Evolutionary conservation across 2,113 vertebrate genomes (phyloP), one percentile per base, ranked within the genome.

Genomic region (Cavia porcellus): DNA sequence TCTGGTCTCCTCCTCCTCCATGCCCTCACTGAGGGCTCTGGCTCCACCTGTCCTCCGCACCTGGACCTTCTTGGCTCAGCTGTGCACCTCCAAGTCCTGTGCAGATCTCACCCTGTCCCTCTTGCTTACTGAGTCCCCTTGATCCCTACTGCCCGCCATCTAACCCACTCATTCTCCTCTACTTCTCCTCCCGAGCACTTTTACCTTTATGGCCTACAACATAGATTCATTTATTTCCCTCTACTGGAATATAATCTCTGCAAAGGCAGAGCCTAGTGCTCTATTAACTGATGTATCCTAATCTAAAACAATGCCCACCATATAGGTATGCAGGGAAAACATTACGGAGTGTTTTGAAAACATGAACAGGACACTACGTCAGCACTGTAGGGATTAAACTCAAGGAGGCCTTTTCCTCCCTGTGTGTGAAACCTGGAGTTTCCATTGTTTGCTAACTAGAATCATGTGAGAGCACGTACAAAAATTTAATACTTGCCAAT

Each of bases 401-500:
- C 35, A 57, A 77, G 25, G 52, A 17, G 24, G 11, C 4, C 45
- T 25, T 55, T 57, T 72, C 38, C 10, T 6, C 4, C 2, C 61
- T 66, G 11, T 19, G 24, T 15, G 25, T 85, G 2, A 52, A 72
- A 86, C 42, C 9, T 50, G 87, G 15, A 22, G 30, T 66, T 79
- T 79, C 89, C 89, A 47, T 64, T 81, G 3, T 59, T 64, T 90
- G 75, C 62, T 86, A 84, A 86, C 30, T 82, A 55, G 52, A 88
- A 45, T 72, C 52, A 20, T 77, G 14, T 74, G 59, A 75, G 19
- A 32, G 83, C 83, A 61, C 38, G 88, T 20, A 85, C 83, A 85
- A 89, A 92, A 68, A 84, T 64, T 68, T 59, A 95, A 45, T 17
- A 28, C 61, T 57, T 94, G 62, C 59, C 86, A 66, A 74, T 7